Evolutionary conservation across 2,888 invertebrate species (phyloP).

Genomic region (Graphium colonna): DNA sequence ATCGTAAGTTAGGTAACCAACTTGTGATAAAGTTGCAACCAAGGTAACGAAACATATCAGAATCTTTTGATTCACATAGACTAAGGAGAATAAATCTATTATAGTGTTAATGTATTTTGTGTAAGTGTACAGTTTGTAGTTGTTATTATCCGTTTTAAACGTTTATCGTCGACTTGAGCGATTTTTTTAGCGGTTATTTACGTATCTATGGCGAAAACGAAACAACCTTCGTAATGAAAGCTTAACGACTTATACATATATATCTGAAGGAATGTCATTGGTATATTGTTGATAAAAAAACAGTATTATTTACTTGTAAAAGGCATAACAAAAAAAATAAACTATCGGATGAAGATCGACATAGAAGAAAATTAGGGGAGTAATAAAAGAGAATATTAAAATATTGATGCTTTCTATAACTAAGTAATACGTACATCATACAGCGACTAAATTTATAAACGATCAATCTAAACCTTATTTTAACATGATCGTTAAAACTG

Average conservation of each 20-base stretch:
- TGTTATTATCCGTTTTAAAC: slow-evolving; percentile 38
- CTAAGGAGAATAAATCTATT: slow-evolving; percentile 37
- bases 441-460: too few species aligned
- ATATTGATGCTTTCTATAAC: too few species aligned
- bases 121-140: slow-evolving; percentile 49
- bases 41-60: slow-evolving; percentile 87
- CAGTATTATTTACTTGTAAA: too few species aligned
- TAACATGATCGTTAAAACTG: too few species aligned
- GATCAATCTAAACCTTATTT: too few species aligned
- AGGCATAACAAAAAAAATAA: slow-evolving; percentile 29
- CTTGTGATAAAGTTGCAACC: slow-evolving; percentile 83
- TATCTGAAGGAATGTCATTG: too few species aligned
- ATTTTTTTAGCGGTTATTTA: not conserved
- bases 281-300: too few species aligned
- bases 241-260: slow-evolving; percentile 4
- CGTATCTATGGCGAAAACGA: not conserved
- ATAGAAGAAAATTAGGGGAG: too few species aligned
- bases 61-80: slow-evolving; percentile 83
- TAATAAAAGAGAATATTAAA: too few species aligned
- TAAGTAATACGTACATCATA: too few species aligned
- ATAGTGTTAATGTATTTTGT: slow-evolving; percentile 35
- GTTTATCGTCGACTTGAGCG: slow-evolving; percentile 27
- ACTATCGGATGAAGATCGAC: not conserved
- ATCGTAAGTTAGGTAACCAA: slow-evolving; percentile 60
- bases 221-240: not conserved